Evolutionary conservation across 2,113 vertebrate species (phyloP).

Genomic region (Pyrgilauda ruficollis): DNA sequence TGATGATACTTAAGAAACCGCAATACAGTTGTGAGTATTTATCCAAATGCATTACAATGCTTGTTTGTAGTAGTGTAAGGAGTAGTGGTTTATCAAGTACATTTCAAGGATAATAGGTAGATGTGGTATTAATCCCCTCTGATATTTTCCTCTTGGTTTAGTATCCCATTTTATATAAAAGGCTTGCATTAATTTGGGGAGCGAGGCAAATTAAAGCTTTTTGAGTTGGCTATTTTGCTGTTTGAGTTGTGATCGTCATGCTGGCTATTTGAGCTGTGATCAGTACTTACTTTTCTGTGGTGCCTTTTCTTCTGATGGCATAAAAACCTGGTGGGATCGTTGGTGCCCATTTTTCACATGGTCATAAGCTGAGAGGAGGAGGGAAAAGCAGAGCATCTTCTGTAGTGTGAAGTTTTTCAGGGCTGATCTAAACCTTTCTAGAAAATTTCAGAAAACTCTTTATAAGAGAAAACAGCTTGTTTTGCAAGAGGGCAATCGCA

Average conservation of each 20-base stretch:
- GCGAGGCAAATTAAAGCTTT: neutral
- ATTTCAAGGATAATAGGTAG: neutral
- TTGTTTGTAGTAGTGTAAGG: neutral
- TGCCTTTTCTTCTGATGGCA: neutral
- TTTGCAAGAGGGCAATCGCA: neutral
- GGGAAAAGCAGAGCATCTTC: neutral
- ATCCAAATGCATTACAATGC: neutral
- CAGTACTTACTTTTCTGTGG: neutral
- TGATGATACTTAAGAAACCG: neutral
- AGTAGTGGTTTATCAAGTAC: neutral
- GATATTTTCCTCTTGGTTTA: neutral
- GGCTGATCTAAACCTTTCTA: neutral
- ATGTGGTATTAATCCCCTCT: neutral
- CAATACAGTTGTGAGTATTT: neutral
- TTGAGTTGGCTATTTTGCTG: neutral
- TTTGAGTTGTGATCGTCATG: neutral
- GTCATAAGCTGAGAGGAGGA: accelerated
- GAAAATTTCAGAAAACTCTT: neutral
- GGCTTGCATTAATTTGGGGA: neutral
- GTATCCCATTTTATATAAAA: neutral
- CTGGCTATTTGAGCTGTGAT: neutral
- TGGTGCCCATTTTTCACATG: neutral
- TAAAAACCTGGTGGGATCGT: neutral
- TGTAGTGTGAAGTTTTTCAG: neutral
- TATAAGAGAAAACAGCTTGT: neutral